phyloP scores from a whole-genome alignment of 2,797 vertebrate genomes.

The Dryobates pubescens region DNA sequence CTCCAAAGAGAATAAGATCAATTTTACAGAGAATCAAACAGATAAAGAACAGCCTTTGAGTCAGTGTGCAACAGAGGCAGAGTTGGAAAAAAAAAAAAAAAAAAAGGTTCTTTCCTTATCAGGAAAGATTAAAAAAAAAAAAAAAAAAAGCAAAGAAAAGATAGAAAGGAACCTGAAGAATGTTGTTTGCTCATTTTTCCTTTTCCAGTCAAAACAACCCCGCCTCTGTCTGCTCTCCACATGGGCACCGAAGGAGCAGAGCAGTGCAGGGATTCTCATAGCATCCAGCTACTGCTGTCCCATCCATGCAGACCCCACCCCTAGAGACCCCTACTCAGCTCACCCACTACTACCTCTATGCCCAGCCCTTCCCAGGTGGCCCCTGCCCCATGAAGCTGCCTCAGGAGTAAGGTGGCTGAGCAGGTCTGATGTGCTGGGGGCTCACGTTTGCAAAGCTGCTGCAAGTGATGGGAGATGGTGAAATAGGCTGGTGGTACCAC shows the following conservation, averaged over 20 bases:
- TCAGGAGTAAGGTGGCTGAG: rapidly evolving
- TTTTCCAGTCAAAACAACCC: slow-evolving; percentile 46
- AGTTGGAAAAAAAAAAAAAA: not conserved
- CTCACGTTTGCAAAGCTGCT: not conserved
- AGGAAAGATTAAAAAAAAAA: not conserved
- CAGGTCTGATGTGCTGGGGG: rapidly evolving
- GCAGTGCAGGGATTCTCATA: not conserved
- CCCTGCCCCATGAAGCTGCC: not conserved
- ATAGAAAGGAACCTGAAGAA: not conserved
- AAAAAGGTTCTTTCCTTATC: slow-evolving; percentile 14
- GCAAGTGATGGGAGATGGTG: rapidly evolving
- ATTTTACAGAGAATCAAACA: slow-evolving; percentile 67
- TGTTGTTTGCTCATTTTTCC: slow-evolving; percentile 44
- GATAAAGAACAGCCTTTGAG: slow-evolving; percentile 67
- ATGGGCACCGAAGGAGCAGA: not conserved
- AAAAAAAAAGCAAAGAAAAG: not conserved
- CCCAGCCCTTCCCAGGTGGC: not conserved
- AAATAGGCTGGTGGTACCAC: no score
- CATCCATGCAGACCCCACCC: not conserved
- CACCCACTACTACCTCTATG: no score
- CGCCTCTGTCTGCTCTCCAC: not conserved
- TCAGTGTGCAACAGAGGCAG: not conserved
- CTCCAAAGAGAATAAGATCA: slow-evolving; percentile 72
- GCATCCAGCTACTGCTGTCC: not conserved
- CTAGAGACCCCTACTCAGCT: no score